Conservation (phyloP, 2,113 vertebrate species). For the Myotis brandtii region DNA sequence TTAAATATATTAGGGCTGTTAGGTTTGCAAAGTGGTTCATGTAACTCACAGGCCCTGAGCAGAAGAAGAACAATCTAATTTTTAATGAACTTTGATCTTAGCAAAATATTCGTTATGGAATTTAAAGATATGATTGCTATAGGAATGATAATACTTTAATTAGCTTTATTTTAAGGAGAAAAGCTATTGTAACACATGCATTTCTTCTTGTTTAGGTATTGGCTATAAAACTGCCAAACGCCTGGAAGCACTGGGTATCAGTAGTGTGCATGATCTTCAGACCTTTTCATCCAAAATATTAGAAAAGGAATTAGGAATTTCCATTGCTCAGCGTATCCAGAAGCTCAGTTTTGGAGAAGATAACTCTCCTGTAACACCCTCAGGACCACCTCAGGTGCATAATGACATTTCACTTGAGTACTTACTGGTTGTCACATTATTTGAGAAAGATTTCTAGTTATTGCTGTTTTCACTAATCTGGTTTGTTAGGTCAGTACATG, state of each 20-base stretch:
- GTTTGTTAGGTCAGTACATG: neutral
- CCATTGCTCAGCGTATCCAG: slow-evolving; percentile 88
- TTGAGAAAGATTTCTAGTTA: slow-evolving; percentile 8
- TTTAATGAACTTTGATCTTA: slow-evolving; percentile 9
- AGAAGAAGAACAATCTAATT: neutral
- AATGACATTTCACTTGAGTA: neutral
- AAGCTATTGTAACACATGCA: neutral
- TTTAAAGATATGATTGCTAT: slow-evolving; percentile 3
- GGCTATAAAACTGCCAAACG: slow-evolving; percentile 90
- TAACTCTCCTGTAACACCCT: slow-evolving; percentile 88
- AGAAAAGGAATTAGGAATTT: slow-evolving; percentile 88
- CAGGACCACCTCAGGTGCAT: slow-evolving; percentile 92
- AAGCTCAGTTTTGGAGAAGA: slow-evolving; percentile 91
- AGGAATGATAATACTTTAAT: slow-evolving; percentile 1
- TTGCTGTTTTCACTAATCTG: neutral
- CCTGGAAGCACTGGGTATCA: slow-evolving; percentile 89
- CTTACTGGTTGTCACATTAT: neutral
- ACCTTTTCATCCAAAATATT: slow-evolving; percentile 84
- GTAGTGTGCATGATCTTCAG: slow-evolving; percentile 88
- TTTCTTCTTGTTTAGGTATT: slow-evolving; percentile 86
- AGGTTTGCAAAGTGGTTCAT: neutral
- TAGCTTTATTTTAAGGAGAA: slow-evolving; percentile 25
- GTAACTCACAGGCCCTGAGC: neutral
- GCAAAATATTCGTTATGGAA: neutral
- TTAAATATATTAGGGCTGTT: neutral